phyloP scores from a whole-genome alignment of 2,888 invertebrate species.

The Glyphotaelius pellucidus region DNA sequence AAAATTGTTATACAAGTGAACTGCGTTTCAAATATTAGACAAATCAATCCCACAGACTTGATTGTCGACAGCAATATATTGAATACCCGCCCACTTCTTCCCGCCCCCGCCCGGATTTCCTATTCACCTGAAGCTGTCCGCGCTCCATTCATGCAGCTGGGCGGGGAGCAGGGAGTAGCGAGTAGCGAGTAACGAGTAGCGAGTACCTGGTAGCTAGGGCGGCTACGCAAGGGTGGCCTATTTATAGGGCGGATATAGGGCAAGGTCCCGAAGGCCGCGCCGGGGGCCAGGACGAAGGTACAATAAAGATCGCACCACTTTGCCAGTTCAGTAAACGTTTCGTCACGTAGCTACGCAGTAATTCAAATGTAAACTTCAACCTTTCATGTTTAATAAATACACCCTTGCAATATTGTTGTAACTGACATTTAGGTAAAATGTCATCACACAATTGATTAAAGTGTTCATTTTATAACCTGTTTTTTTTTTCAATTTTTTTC shows the following conservation, averaged over 20 bases:
- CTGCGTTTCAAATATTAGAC: neutral
- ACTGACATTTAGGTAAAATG: neutral
- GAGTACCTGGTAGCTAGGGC: neutral
- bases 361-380: neutral
- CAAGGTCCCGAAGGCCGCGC: neutral
- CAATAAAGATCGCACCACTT: neutral
- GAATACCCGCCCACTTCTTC: neutral
- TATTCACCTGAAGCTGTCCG: neutral
- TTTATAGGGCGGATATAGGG: neutral
- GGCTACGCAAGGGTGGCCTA: neutral
- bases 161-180: neutral
- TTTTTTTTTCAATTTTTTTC: too few species aligned
- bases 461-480: neutral
- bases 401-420: neutral
- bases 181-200: neutral
- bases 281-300: slow-evolving; percentile 2
- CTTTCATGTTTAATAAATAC: neutral
- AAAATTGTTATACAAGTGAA: neutral
- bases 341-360: neutral
- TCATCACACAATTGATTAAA: neutral
- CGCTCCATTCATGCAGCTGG: neutral
- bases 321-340: neutral
- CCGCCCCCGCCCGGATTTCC: neutral
- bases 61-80: neutral
- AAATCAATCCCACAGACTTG: neutral